phyloP scores from a whole-genome alignment of 2,113 vertebrate species.

The Hippocampus barbouri region DNA sequence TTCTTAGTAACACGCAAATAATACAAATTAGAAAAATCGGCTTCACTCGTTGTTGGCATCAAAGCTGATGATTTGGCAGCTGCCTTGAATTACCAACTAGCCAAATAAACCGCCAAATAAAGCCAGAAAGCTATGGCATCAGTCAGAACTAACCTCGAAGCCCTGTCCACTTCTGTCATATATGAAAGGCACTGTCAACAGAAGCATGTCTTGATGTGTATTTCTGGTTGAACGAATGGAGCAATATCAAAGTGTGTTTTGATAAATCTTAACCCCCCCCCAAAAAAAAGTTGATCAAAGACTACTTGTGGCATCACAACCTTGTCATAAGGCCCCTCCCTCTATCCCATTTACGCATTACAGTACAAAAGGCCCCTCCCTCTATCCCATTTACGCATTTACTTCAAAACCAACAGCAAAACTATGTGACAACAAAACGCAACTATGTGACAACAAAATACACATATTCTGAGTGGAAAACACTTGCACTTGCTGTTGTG shows the following conservation, averaged over 20 bases:
- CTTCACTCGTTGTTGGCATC: neutral
- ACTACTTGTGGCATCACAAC: neutral
- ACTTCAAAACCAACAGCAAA: neutral
- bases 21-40: neutral
- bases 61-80: neutral
- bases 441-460: neutral
- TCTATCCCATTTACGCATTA: neutral
- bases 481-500: neutral
- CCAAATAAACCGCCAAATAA: neutral
- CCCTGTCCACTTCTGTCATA: neutral
- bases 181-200: neutral
- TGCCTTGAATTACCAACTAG: neutral
- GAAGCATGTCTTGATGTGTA: neutral
- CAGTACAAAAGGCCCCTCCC: constrained; percentile 1
- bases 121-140: neutral
- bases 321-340: neutral
- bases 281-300: neutral
- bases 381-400: neutral
- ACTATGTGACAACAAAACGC: neutral
- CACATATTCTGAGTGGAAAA: neutral
- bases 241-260: neutral
- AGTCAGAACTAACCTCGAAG: neutral
- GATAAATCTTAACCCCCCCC: neutral
- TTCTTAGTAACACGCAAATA: neutral
- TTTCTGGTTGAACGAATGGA: neutral